Base-by-base conservation (phyloP, 2,888 invertebrate species). In the Polylopha cassiicola region DNA sequence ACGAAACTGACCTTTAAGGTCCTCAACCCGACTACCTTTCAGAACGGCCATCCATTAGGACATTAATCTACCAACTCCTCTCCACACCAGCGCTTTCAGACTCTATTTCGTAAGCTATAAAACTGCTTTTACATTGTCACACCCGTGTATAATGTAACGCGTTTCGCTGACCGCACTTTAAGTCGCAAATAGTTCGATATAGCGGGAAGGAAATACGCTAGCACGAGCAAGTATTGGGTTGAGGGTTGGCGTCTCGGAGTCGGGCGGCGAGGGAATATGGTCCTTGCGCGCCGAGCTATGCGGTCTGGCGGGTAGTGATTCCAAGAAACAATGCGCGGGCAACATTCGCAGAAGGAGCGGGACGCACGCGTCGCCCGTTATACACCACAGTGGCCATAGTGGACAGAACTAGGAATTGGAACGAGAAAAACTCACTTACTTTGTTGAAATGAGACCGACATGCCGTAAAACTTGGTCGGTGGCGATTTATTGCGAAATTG, bases 331-430 rank as follows among this genome's bases (percentile, higher is more conserved):
- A 85, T 79, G 68, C 65, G 64, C 62, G 61, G 55, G 64, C 68
- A 64, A 64, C 62, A 59, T 82, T 82, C 82, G 73, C 65, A 70
- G 79, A 84, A 82, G 67, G 77, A 79, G 75, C 79, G 78, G 79
- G 70, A 63, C 59, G 65, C 58, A 57, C 53, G 54, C 58, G 56
- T 45, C 55, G 60, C 55, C 81, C 81, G 82, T 82, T 81, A 81
- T 61, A 65, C 58, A 60, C 61, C 61, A 53, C 32, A 42, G 42
- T 58, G 53, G 53, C 63, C 59, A 63, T 66, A 64, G 72, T 70
- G 69, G 70, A 69, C 67, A 51, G 62, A 60, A 74, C 79, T 81
- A 76, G 79, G 77, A 75, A 77, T 75, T 66, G 67, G 59, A 65
- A 64, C 63, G 66, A 74, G 74, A 84, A 84, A 84, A 84, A 81